phyloP scores from a whole-genome alignment of 2,113 vertebrate species.

The Elanus axillaris region DNA sequence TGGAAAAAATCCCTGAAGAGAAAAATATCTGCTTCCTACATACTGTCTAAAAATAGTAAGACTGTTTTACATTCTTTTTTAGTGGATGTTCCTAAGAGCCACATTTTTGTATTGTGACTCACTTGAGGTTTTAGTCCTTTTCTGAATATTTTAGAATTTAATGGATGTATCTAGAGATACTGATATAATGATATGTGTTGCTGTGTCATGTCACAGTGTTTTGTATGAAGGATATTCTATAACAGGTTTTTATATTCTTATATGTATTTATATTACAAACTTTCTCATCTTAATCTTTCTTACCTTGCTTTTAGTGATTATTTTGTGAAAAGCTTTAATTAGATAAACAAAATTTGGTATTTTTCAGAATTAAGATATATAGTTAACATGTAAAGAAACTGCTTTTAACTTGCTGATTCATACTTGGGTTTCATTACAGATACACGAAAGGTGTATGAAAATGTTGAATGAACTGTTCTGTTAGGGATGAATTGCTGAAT shows the following conservation, averaged over 20 bases:
- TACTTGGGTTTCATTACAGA: neutral
- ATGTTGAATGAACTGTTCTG: neutral
- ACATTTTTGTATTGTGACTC: neutral
- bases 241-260: neutral
- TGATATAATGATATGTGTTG: neutral
- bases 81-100: neutral
- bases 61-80: neutral
- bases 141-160: neutral
- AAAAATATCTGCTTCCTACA: slow-evolving; percentile 19
- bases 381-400: neutral
- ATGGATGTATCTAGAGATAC: neutral
- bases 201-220: neutral
- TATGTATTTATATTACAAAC: neutral
- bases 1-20: slow-evolving; percentile 1
- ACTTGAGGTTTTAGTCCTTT: neutral
- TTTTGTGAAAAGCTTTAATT: neutral
- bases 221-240: neutral
- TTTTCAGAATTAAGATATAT: neutral
- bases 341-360: neutral
- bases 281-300: neutral
- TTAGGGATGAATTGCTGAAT: neutral
- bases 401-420: neutral
- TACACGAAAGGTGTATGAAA: neutral
- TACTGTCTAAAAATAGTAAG: slow-evolving; percentile 40
- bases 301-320: neutral